These are phyloP conservation scores for Vombatus ursinus DNA, from an alignment of 2,113 vertebrate genomes.

Conservation along the genomic window DNA sequence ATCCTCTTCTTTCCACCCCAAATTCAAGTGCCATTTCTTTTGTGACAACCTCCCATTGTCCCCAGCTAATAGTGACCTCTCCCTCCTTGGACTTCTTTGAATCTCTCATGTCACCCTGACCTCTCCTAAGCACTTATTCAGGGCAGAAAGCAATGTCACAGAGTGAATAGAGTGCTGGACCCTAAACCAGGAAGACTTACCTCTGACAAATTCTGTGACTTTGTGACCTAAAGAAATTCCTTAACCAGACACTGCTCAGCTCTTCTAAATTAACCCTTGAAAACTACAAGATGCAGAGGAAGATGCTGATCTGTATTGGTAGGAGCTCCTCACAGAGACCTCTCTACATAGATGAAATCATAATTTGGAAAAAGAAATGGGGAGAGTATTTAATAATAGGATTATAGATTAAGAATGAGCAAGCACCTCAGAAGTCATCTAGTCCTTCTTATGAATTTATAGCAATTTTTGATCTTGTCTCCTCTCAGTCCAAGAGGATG, in stretches of 20 bases:
- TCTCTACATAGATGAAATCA: not conserved
- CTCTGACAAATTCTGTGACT: not conserved
- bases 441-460: not conserved
- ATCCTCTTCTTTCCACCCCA: not conserved
- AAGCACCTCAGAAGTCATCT: not conserved
- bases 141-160: not conserved
- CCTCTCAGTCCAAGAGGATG: not conserved
- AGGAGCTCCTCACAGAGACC: not conserved
- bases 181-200: not conserved
- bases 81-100: not conserved
- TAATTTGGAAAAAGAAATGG: not conserved
- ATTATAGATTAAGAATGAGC: not conserved
- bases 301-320: not conserved
- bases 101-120: not conserved
- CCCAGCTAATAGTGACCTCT: not conserved
- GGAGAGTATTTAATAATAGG: not conserved
- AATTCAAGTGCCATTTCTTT: not conserved
- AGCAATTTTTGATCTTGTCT: not conserved
- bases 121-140: not conserved
- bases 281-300: not conserved
- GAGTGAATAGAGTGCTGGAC: not conserved
- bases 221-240: not conserved
- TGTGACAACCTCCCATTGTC: not conserved
- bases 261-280: not conserved
- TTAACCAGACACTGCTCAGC: not conserved